Evolutionary conservation across 2,113 vertebrate genomes (phyloP).

Genomic region (Dicerorhinus sumatrensis): DNA sequence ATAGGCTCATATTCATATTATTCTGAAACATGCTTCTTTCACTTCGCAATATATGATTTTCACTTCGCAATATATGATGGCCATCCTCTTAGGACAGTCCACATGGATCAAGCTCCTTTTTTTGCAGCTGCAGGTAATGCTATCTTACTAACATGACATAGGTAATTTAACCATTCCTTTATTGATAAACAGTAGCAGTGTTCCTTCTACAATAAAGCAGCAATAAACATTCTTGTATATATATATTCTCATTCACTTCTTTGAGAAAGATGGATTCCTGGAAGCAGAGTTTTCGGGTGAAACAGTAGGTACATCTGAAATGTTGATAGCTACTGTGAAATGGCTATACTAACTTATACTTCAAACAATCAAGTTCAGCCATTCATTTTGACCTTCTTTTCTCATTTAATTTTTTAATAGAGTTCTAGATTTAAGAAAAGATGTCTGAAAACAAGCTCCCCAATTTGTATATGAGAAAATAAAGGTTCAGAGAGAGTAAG

Average conservation of each 20-base stretch:
- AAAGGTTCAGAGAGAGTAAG: background rate
- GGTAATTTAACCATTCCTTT: background rate
- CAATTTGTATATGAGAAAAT: background rate
- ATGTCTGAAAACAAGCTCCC: conserved; percentile 15
- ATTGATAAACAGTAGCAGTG: background rate
- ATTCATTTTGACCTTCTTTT: background rate
- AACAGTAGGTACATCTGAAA: background rate
- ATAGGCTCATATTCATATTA: background rate
- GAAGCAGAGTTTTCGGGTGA: background rate
- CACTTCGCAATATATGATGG: background rate
- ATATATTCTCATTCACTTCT: background rate
- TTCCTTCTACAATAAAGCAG: background rate
- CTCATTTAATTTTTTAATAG: background rate
- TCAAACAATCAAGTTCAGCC: background rate
- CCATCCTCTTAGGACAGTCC: background rate
- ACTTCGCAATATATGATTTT: background rate
- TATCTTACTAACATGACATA: background rate
- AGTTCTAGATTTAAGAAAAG: conserved; percentile 51
- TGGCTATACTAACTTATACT: background rate
- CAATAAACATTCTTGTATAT: background rate
- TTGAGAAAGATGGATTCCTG: background rate
- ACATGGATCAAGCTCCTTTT: background rate
- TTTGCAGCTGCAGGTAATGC: background rate
- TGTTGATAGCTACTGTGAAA: background rate
- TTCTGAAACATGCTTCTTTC: conserved; percentile 8